A percentile compares a stretch with the other conserved stretches of the same genome.
phyloP scores from a whole-genome alignment of 2,888 invertebrate genomes.

The Tipula helvola region DNA sequence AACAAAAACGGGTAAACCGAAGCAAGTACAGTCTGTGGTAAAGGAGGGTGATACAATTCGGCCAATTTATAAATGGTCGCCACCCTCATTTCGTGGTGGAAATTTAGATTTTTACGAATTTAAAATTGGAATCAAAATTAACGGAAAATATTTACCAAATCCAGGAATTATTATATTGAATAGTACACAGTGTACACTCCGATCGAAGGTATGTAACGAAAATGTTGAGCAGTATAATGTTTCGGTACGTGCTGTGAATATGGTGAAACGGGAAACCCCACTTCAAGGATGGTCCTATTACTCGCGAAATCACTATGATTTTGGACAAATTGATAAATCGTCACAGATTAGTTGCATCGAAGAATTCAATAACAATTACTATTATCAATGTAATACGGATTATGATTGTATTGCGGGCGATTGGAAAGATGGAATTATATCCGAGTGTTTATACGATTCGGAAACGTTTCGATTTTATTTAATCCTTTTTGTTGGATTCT shows the following conservation, averaged over 20 bases:
- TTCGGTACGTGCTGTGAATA: constrained; percentile 16
- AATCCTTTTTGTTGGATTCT: background rate
- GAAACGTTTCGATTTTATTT: background rate
- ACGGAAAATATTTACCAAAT: background rate
- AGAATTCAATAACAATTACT: background rate
- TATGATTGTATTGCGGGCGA: background rate
- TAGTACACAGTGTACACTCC: constrained; percentile 7
- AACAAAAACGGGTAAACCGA: constrained; percentile 14
- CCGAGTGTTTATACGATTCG: background rate
- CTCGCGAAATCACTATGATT: background rate
- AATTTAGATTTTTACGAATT: constrained; percentile 40
- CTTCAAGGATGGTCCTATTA: background rate
- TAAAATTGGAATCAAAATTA: background rate
- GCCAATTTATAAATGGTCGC: constrained; percentile 34
- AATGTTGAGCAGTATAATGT: constrained; percentile 10
- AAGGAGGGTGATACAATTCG: background rate
- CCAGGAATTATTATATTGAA: background rate
- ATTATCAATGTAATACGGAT: background rate
- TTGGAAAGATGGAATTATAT: background rate
- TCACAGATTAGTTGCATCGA: background rate
- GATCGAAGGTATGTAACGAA: background rate
- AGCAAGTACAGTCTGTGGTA: background rate
- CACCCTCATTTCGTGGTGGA: constrained; percentile 38
- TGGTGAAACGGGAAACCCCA: constrained; percentile 9
- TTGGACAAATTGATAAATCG: background rate